Evolutionary conservation across 2,113 vertebrate genomes (phyloP).

Genomic region (Ammodramus savannarum): DNA sequence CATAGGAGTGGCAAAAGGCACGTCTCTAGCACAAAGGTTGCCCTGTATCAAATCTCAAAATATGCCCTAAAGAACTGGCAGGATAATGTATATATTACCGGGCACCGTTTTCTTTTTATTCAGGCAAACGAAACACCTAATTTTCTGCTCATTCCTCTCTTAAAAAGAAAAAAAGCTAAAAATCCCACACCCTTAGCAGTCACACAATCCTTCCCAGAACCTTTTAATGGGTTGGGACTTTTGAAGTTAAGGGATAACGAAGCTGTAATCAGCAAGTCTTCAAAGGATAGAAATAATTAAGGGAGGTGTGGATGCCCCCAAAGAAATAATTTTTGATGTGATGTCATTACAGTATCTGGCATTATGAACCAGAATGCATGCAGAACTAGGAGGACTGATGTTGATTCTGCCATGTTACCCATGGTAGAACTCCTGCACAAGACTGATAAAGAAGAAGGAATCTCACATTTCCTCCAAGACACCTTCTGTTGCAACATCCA

Average conservation of each 20-base stretch:
- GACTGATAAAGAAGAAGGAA: not conserved
- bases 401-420: not conserved
- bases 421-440: not conserved
- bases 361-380: not conserved
- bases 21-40: slow-evolving; percentile 49
- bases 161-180: not conserved
- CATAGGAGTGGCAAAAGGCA: slow-evolving; percentile 17
- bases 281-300: slow-evolving; percentile 49
- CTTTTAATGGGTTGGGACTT: slow-evolving; percentile 15
- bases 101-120: slow-evolving; percentile 7
- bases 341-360: slow-evolving; percentile 31
- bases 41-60: slow-evolving; percentile 55
- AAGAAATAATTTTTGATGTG: slow-evolving; percentile 22
- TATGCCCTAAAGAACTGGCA: slow-evolving; percentile 41
- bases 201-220: slow-evolving; percentile 36
- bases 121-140: slow-evolving; percentile 12
- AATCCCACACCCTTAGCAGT: not conserved
- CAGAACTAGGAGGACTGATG: not conserved
- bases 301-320: slow-evolving; percentile 26
- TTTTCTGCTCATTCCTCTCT: slow-evolving; percentile 28
- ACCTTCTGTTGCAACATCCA: not conserved
- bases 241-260: slow-evolving; percentile 22
- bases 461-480: not conserved
- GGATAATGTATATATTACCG: not conserved
- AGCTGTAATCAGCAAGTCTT: slow-evolving; percentile 7